phyloP scores from a whole-genome alignment of 2,113 vertebrate species.

The Astur gentilis region DNA sequence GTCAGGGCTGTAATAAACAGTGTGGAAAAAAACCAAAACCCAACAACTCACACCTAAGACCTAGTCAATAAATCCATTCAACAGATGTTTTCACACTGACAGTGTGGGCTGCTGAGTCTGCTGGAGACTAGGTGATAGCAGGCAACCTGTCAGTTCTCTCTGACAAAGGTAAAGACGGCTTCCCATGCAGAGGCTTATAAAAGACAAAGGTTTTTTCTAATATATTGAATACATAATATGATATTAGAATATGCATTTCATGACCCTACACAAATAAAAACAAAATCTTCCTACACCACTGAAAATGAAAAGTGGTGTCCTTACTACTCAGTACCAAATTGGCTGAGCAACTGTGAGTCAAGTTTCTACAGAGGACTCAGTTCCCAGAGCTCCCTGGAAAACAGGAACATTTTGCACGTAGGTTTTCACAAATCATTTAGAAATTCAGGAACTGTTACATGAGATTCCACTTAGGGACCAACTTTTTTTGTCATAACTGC shows the following conservation, averaged over 20 bases:
- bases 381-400: background rate
- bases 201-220: background rate
- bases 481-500: background rate
- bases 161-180: constrained; percentile 31
- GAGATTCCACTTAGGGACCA: background rate
- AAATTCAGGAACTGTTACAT: background rate
- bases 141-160: constrained; percentile 62
- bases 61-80: constrained; percentile 75
- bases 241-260: background rate
- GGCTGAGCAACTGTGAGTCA: background rate
- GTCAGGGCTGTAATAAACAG: constrained; percentile 75
- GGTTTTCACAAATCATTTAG: background rate
- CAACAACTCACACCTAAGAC: constrained; percentile 5
- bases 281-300: background rate
- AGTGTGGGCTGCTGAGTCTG: constrained; percentile 19
- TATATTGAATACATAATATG: background rate
- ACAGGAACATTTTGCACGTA: background rate
- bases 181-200: background rate
- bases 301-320: background rate
- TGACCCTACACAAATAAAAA: background rate
- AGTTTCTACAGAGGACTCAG: background rate
- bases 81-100: constrained; percentile 73
- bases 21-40: constrained; percentile 30
- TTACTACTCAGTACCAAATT: background rate
- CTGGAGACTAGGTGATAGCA: constrained; percentile 46